phyloP scores from a whole-genome alignment of 2,888 invertebrate genomes.

The Agonopterix heracliana region DNA sequence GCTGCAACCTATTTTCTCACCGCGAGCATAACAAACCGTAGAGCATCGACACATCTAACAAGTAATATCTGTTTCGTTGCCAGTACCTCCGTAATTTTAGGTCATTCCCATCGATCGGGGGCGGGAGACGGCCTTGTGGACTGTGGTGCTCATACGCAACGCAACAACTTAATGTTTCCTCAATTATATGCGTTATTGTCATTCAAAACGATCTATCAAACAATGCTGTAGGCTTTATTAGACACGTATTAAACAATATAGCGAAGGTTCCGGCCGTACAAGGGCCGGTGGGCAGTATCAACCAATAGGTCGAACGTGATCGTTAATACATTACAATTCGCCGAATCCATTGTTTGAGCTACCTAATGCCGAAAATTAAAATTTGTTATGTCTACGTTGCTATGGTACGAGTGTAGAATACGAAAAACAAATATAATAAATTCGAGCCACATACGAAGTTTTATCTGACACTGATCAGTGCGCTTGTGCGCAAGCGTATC shows the following conservation, averaged over 20 bases:
- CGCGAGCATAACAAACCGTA: conserved; percentile 25
- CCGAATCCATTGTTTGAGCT: conserved; percentile 43
- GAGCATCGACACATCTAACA: conserved; percentile 27
- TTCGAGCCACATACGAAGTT: background rate
- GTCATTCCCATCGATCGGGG: conserved; percentile 55
- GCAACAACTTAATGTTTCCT: conserved; percentile 28
- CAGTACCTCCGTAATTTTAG: conserved; percentile 45
- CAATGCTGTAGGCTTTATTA: conserved; percentile 36
- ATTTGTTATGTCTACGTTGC: conserved; percentile 45
- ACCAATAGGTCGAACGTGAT: conserved; percentile 13
- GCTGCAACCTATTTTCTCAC: conserved; percentile 33
- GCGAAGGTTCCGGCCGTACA: conserved; percentile 41
- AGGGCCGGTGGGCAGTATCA: conserved; percentile 23
- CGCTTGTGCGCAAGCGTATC: conserved; percentile 35
- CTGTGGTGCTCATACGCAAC: background rate
- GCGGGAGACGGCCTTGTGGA: conserved; percentile 43
- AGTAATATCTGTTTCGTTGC: conserved; percentile 33
- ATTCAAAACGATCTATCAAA: conserved; percentile 31
- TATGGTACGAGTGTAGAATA: background rate
- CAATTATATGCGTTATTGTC: conserved; percentile 36
- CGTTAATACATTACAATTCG: conserved; percentile 21
- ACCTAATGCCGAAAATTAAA: conserved; percentile 33
- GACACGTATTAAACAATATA: conserved; percentile 28
- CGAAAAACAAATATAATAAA: background rate
- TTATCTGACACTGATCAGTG: conserved; percentile 26